These are phyloP conservation scores for Aotus griseimembra DNA, from an alignment of 2,797 vertebrate species.

Conservation along the genomic window DNA sequence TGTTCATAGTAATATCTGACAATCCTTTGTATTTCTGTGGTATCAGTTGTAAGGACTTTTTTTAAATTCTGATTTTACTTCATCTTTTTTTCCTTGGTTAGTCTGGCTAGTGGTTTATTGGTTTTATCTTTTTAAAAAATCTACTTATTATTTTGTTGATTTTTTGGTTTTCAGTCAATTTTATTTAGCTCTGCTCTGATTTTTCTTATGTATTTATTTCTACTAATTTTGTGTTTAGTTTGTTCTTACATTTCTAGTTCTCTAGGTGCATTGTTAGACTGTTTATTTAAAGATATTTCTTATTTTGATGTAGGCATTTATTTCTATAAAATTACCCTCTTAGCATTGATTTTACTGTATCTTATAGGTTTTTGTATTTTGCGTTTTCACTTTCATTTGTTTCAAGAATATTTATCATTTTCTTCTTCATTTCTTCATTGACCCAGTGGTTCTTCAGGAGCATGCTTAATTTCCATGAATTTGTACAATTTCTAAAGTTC, in stretches of 20 bases:
- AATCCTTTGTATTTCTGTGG: not conserved
- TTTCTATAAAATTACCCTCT: not conserved
- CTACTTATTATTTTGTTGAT: not conserved
- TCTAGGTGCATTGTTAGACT: not conserved
- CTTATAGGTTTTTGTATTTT: not conserved
- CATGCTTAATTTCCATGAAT: not conserved
- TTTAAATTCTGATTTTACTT: not conserved
- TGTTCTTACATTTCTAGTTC: not conserved
- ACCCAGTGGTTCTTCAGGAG: not conserved
- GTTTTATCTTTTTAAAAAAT: not conserved
- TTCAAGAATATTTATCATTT: not conserved
- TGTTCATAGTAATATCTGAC: not conserved
- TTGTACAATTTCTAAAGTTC: not conserved
- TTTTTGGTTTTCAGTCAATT: not conserved
- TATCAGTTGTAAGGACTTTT: not conserved
- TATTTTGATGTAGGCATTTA: not conserved
- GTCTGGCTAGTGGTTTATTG: not conserved
- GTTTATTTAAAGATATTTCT: not conserved
- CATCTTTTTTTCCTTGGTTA: not conserved
- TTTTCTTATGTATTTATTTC: not conserved
- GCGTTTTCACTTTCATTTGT: not conserved
- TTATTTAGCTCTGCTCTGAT: not conserved
- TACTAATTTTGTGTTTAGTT: not conserved
- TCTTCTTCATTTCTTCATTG: not conserved
- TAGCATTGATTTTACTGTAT: not conserved